A percentile compares a stretch with the other conserved stretches of the same genome.
Evolutionary conservation across 2,113 vertebrate genomes (phyloP).

Genomic region (Pongo pygmaeus): DNA sequence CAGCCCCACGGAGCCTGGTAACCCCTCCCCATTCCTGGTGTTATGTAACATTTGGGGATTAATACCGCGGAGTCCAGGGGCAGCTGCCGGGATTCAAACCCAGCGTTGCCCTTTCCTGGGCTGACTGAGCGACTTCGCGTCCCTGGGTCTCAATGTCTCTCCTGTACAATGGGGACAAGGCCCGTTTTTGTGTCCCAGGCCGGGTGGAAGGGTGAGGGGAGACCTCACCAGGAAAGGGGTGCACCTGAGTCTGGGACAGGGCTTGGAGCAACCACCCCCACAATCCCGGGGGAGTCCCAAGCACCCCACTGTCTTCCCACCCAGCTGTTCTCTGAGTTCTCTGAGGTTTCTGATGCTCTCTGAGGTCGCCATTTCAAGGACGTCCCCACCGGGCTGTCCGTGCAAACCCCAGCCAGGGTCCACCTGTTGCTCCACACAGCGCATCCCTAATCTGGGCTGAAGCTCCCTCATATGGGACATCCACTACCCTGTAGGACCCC

Average conservation of each 20-base stretch:
- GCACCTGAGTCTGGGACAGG: background rate
- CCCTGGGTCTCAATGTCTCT: background rate
- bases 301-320: background rate
- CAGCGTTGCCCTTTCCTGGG: background rate
- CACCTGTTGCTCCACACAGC: background rate
- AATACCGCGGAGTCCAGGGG: background rate
- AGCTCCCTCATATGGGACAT: background rate
- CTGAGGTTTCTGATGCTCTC: background rate
- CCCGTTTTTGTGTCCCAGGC: background rate
- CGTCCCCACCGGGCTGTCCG: background rate
- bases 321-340: background rate
- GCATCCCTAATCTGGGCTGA: background rate
- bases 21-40: background rate
- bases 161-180: background rate
- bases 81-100: background rate
- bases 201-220: no score
- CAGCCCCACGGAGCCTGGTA: background rate
- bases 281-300: fast-evolving
- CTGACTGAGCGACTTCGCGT: background rate
- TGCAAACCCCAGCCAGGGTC: no score
- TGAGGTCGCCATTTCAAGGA: no score
- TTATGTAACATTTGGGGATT: slow-evolving; percentile 55
- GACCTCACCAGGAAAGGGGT: background rate
- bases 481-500: fast-evolving
- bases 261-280: background rate